These are phyloP conservation scores for Pagrus major DNA, from an alignment of 2,113 vertebrate genomes.

Conservation along the genomic window DNA sequence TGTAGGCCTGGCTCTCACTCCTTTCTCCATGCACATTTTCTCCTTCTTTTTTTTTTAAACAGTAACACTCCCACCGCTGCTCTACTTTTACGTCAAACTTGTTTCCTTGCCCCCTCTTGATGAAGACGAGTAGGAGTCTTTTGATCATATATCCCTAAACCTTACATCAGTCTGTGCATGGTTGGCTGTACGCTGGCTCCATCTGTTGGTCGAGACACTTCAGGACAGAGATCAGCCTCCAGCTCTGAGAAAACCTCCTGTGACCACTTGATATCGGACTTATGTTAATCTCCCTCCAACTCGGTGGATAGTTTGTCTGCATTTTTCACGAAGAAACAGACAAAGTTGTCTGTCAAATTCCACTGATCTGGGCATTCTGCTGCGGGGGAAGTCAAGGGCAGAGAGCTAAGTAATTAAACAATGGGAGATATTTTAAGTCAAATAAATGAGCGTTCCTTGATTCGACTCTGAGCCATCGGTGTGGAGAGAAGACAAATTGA, in stretches of 20 bases:
- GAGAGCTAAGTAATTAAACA: slow-evolving; percentile 58
- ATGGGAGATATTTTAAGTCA: slow-evolving; percentile 43
- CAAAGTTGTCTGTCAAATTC: slow-evolving; percentile 21
- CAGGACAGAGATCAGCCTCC: slow-evolving; percentile 34
- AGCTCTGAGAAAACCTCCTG: slow-evolving; percentile 46
- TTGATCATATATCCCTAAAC: slow-evolving; percentile 36
- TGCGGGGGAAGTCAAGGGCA: slow-evolving; percentile 59
- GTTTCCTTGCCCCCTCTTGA: slow-evolving; percentile 21
- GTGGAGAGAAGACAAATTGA: slow-evolving; percentile 46
- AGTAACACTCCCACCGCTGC: slow-evolving; percentile 29
- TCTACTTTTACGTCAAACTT: slow-evolving; percentile 44
- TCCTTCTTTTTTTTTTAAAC: slow-evolving; percentile 3
- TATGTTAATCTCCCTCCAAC: slow-evolving; percentile 43
- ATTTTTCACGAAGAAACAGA: slow-evolving; percentile 30
- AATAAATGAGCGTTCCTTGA: slow-evolving; percentile 46
- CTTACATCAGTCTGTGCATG: background rate
- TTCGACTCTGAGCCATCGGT: slow-evolving; percentile 41
- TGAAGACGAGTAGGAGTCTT: slow-evolving; percentile 39
- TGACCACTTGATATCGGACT: slow-evolving; percentile 44
- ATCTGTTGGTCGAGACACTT: slow-evolving; percentile 66
- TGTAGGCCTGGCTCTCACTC: background rate
- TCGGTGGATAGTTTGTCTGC: slow-evolving; percentile 32
- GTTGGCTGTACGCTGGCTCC: slow-evolving; percentile 62
- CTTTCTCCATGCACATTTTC: background rate
- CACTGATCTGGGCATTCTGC: slow-evolving; percentile 6